Evolutionary conservation across 2,797 vertebrate species (phyloP).

Genomic region (Sebastes diaconus): DNA sequence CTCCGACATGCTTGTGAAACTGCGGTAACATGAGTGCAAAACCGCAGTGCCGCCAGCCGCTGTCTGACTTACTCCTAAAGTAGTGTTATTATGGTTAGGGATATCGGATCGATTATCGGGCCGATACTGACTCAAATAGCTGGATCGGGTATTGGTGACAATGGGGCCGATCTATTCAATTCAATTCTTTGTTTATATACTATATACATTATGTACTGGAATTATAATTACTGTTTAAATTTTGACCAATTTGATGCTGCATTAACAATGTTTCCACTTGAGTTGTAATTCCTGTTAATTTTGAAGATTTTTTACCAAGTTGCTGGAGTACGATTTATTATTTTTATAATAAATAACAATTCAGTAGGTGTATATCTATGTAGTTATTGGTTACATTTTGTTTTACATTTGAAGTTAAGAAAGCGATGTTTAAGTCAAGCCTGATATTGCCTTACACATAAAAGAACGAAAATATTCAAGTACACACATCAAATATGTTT

Average conservation of each 20-base stretch:
- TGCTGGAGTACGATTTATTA: neutral
- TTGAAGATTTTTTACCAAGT: neutral
- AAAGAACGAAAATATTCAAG: neutral
- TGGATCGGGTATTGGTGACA: no score
- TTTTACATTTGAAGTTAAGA: neutral
- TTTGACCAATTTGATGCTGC: neutral
- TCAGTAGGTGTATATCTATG: neutral
- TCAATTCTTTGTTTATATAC: neutral
- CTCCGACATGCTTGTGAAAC: no score
- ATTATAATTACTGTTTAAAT: neutral
- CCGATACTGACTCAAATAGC: no score
- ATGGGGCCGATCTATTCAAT: neutral
- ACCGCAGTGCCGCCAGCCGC: no score
- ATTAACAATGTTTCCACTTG: neutral
- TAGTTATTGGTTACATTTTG: neutral
- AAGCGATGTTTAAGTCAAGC: neutral
- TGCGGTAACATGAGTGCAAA: no score
- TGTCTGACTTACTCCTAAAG: no score
- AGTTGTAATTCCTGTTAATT: neutral
- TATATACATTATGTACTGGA: neutral
- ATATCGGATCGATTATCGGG: neutral
- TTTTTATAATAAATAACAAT: neutral
- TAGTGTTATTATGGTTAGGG: fast-evolving
- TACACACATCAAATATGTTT: neutral
- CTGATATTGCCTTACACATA: neutral